These are phyloP conservation scores for Lytechinus pictus DNA, from an alignment of 35 echinoderm and acorn worm genomes.

Conservation along the genomic window DNA sequence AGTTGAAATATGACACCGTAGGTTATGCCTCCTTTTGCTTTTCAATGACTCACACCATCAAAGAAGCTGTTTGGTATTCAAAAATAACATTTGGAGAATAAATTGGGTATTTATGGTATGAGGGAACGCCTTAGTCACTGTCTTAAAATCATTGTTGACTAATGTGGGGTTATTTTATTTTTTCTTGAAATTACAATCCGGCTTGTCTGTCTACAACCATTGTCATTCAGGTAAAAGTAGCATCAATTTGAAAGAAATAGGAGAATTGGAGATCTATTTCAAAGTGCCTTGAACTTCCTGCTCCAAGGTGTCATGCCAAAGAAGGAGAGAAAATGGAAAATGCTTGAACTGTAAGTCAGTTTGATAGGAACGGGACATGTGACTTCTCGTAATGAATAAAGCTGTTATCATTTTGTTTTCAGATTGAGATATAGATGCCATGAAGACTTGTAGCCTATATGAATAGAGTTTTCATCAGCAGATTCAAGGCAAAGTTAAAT, in stretches of 20 bases:
- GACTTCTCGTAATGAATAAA: background rate
- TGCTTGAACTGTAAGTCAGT: background rate
- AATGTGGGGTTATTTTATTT: background rate
- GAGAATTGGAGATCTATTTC: background rate
- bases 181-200: background rate
- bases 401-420: background rate
- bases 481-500: background rate
- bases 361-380: background rate
- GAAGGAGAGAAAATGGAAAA: background rate
- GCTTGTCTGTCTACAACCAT: background rate
- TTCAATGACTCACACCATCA: background rate
- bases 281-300: conserved; percentile 17
- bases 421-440: background rate
- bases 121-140: background rate
- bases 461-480: background rate
- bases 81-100: background rate
- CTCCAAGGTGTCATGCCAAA: background rate
- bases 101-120: background rate
- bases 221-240: background rate
- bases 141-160: background rate
- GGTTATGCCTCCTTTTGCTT: background rate
- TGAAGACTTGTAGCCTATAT: background rate
- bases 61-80: background rate
- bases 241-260: background rate
- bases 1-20: background rate